Percentiles rank a stretch among this genome's conserved stretches.
These are phyloP conservation scores for Idaea dimidiata DNA, from an alignment of 2,888 invertebrate genomes.

Conservation along the genomic window DNA sequence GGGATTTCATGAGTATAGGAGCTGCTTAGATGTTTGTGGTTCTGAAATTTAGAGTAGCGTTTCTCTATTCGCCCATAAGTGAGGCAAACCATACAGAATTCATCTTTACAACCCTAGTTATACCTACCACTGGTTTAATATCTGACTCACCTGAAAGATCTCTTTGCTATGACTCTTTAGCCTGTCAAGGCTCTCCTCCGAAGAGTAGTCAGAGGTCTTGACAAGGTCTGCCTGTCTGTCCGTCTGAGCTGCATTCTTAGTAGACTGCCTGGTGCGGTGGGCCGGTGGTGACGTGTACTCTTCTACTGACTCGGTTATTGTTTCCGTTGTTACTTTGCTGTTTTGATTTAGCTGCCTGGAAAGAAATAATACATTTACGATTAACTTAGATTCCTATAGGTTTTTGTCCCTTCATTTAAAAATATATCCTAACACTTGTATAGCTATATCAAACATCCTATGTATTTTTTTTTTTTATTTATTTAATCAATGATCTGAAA, in stretches of 20 bases:
- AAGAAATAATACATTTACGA: constrained; percentile 7
- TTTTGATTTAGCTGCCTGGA: constrained; percentile 55
- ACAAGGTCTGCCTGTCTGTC: constrained; percentile 30
- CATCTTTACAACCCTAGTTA: not conserved
- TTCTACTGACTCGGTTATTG: constrained; percentile 47
- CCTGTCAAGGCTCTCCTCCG: constrained; percentile 65
- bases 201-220: constrained; percentile 83
- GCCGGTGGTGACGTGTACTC: constrained; percentile 46
- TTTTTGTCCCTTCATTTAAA: not conserved
- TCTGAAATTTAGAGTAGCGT: no score
- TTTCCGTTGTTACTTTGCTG: constrained; percentile 43
- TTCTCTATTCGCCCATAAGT: no score
- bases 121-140: no score
- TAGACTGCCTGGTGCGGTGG: constrained; percentile 56
- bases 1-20: no score
- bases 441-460: no score
- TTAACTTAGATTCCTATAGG: not conserved
- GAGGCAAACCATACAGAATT: not conserved
- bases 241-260: constrained; percentile 44
- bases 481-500: no score
- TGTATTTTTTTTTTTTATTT: no score
- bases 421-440: no score
- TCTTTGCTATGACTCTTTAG: constrained; percentile 57
- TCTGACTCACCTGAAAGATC: constrained; percentile 51
- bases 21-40: no score